These are phyloP conservation scores for Linhomoeus sp. DNA, from an alignment of 2,888 invertebrate species.

Conservation along the genomic window DNA sequence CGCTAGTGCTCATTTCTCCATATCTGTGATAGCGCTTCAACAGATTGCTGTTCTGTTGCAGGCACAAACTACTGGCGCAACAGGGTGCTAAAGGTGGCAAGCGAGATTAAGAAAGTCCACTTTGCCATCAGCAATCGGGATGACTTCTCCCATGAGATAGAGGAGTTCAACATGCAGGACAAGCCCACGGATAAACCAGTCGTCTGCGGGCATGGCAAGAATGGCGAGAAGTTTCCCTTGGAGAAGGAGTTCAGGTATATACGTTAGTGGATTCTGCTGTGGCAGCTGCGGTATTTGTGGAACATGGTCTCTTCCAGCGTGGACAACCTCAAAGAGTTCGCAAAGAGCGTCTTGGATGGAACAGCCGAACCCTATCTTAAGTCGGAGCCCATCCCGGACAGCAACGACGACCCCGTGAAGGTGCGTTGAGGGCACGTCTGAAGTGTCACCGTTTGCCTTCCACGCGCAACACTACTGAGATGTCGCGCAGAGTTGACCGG, in stretches of 20 bases:
- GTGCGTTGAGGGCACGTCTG: too few relatives aligned
- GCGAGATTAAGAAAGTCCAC: constrained; percentile 35
- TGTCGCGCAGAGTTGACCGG: too few relatives aligned
- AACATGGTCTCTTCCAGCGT: constrained; percentile 37
- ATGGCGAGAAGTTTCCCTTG: constrained; percentile 72
- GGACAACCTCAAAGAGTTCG: constrained; percentile 61
- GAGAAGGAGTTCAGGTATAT: constrained; percentile 64
- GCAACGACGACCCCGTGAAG: constrained; percentile 45
- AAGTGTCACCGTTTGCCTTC: too few relatives aligned
- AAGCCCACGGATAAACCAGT: constrained; percentile 65
- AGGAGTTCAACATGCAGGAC: constrained; percentile 75
- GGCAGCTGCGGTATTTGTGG: too few relatives aligned
- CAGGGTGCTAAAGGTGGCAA: constrained; percentile 32
- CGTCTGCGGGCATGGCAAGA: constrained; percentile 57
- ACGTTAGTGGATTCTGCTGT: not conserved
- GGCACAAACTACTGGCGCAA: constrained; percentile 97
- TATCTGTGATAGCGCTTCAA: too few relatives aligned
- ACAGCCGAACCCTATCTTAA: constrained; percentile 76
- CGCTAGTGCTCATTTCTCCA: too few relatives aligned
- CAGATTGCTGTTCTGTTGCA: constrained; percentile 12
- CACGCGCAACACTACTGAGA: too few relatives aligned
- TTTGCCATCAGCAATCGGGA: constrained; percentile 82
- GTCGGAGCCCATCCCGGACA: constrained; percentile 74
- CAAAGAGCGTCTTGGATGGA: constrained; percentile 56
- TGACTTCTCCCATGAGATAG: constrained; percentile 79